Evolutionary conservation across 2,888 invertebrate species (phyloP).

Genomic region (Meta bourneti): DNA sequence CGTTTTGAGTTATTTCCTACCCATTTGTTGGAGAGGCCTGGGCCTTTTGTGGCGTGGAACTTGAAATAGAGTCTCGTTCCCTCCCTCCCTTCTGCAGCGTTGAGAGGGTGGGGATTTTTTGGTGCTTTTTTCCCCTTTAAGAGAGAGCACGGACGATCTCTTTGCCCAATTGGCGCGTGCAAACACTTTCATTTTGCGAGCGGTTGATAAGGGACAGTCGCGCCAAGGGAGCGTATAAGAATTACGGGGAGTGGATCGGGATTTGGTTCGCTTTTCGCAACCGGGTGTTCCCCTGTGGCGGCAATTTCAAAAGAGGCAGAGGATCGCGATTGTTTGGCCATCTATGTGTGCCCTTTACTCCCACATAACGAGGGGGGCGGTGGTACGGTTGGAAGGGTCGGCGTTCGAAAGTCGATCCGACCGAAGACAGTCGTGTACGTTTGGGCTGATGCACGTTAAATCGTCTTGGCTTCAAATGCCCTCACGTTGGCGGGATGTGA

Average conservation of each 20-base stretch:
- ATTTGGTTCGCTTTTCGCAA: too few species aligned
- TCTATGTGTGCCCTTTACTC: too few species aligned
- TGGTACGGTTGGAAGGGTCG: too few species aligned
- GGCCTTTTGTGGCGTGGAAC: conserved; percentile 53
- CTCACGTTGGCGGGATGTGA: too few species aligned
- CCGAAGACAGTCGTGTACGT: too few species aligned
- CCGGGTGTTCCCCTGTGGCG: too few species aligned
- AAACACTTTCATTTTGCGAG: conserved; percentile 22
- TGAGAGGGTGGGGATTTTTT: neutral
- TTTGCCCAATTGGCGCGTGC: conserved; percentile 57
- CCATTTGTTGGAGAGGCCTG: conserved; percentile 58
- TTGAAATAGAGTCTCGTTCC: conserved; percentile 53
- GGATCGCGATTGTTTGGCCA: too few species aligned
- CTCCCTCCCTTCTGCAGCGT: neutral
- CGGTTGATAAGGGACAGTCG: conserved; percentile 9
- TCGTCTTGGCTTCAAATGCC: too few species aligned
- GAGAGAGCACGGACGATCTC: conserved; percentile 19
- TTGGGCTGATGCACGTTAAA: too few species aligned
- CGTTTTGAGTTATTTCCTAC: conserved; percentile 65
- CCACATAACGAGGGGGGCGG: too few species aligned
- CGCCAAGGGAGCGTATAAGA: neutral
- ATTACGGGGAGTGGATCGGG: neutral
- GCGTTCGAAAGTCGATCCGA: too few species aligned
- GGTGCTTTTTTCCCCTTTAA: conserved; percentile 10
- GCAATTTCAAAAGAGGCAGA: too few species aligned